Evolutionary conservation across 2,888 invertebrate genomes (phyloP).

Genomic region (Melanchra persicariae): DNA sequence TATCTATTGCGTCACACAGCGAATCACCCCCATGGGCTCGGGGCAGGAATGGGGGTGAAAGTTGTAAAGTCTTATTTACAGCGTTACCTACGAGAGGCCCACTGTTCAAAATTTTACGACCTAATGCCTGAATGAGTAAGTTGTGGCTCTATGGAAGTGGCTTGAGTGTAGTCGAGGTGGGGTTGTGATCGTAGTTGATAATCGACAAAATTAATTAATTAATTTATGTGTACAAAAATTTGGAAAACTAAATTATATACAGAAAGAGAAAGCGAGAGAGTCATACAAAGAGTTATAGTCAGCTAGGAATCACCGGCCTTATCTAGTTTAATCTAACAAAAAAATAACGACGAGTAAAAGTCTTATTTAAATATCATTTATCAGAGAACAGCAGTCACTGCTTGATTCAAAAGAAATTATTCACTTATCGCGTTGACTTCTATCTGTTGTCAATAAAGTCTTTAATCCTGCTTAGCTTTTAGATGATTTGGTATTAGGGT

Average conservation of each 20-base stretch:
- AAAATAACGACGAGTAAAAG: too few relatives aligned
- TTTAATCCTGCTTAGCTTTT: too few relatives aligned
- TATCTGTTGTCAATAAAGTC: too few relatives aligned
- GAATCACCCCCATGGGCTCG: slow-evolving; percentile 61
- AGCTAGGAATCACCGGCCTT: too few relatives aligned
- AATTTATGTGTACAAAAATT: too few relatives aligned
- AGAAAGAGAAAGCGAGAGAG: too few relatives aligned
- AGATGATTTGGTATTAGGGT: background rate
- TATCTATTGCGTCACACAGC: slow-evolving; percentile 64
- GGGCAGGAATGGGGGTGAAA: slow-evolving; percentile 54
- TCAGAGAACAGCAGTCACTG: background rate
- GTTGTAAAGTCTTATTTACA: slow-evolving; percentile 81
- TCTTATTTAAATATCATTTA: too few relatives aligned
- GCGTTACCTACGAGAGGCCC: slow-evolving; percentile 66
- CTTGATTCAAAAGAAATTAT: too few relatives aligned
- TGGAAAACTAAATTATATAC: too few relatives aligned
- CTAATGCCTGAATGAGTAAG: slow-evolving; percentile 49
- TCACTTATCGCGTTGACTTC: too few relatives aligned
- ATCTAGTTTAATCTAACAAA: too few relatives aligned
- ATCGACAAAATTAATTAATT: background rate
- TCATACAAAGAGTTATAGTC: too few relatives aligned
- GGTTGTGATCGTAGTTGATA: background rate
- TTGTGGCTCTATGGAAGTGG: slow-evolving; percentile 65
- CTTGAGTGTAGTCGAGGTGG: slow-evolving; percentile 10
- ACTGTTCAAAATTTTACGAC: slow-evolving; percentile 79